These are phyloP conservation scores for Venustoraphidia nigricollis DNA, from an alignment of 2,888 invertebrate genomes.

Conservation along the genomic window DNA sequence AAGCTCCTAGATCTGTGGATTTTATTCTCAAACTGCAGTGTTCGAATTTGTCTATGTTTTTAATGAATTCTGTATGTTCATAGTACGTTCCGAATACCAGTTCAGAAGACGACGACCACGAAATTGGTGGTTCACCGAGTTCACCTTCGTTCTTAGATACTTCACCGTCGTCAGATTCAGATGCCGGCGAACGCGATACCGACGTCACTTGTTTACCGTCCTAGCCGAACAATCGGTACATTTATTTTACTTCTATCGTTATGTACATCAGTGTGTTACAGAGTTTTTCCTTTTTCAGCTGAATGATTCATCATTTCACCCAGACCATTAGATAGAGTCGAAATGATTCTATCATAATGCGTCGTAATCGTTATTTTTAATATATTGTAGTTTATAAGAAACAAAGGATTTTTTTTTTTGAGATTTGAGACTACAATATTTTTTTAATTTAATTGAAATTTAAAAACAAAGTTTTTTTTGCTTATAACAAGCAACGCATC, in stretches of 20 bases:
- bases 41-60: too few relatives aligned
- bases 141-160: not conserved
- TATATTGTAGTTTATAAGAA: not conserved
- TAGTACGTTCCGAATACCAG: too few relatives aligned
- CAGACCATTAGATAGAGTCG: too few relatives aligned
- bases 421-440: not conserved
- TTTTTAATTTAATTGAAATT: not conserved
- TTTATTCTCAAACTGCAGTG: too few relatives aligned
- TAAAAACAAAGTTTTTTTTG: not conserved
- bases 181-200: not conserved
- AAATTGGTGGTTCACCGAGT: not conserved
- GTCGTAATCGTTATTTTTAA: too few relatives aligned
- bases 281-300: not conserved
- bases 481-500: not conserved
- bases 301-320: too few relatives aligned
- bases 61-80: too few relatives aligned
- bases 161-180: not conserved
- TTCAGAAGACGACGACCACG: not conserved
- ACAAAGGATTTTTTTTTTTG: not conserved
- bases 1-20: too few relatives aligned
- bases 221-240: not conserved
- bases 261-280: not conserved
- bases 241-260: too few relatives aligned
- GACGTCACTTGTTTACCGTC: constrained; percentile 4
- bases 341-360: too few relatives aligned